phyloP scores from a whole-genome alignment of 2,888 invertebrate species.

The Noctuana brunneofusca region DNA sequence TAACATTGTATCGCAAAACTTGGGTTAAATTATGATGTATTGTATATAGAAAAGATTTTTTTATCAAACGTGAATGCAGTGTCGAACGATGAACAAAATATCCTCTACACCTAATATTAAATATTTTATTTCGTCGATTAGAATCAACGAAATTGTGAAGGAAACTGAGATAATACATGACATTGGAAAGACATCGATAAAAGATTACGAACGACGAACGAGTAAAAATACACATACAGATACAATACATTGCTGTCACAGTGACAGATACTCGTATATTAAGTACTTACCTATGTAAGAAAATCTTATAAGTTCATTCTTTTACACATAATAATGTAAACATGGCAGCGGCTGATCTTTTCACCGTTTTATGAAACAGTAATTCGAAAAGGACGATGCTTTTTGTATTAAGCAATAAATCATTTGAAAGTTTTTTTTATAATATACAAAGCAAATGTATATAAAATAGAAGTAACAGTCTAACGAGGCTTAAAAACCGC shows the following conservation, averaged over 20 bases:
- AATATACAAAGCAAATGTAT: no score
- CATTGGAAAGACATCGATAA: conserved; percentile 16
- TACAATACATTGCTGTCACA: conserved; percentile 6
- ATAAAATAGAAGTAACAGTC: neutral
- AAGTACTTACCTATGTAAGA: conserved; percentile 8
- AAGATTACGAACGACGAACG: conserved; percentile 35
- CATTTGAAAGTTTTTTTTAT: neutral
- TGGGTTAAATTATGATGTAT: conserved; percentile 3
- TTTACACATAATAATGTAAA: neutral
- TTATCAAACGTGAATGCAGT: no score
- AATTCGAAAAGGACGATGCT: neutral
- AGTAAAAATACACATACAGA: conserved; percentile 41
- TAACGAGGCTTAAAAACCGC: neutral
- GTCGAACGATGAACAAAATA: no score
- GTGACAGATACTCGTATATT: conserved; percentile 17
- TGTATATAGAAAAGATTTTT: no score
- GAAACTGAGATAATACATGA: neutral
- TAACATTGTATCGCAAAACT: conserved; percentile 47
- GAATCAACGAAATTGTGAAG: neutral
- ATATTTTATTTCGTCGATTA: no score
- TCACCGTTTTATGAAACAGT: no score
- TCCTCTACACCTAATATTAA: no score
- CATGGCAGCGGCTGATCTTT: neutral
- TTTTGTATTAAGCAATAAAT: neutral
- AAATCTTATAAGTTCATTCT: conserved; percentile 6